A percentile compares a stretch with the other conserved stretches of the same genome.
Evolutionary conservation across 2,113 vertebrate species (phyloP).

Genomic region (Salvelinus fontinalis): DNA sequence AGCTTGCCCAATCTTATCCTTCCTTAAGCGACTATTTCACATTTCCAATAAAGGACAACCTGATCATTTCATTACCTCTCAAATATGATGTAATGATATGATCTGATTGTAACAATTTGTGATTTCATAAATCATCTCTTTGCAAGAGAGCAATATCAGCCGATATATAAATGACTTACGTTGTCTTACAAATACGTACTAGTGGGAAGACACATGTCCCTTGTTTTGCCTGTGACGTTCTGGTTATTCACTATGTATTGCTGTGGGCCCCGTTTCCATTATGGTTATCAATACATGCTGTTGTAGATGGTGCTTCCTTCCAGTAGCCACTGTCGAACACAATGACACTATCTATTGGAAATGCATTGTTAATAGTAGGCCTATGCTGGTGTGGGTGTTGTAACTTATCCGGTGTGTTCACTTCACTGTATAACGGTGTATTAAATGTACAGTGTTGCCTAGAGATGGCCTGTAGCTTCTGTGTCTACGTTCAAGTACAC

Average conservation of each 20-base stretch:
- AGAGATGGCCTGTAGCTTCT: neutral
- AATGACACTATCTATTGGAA: no score
- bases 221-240: constrained; percentile 54
- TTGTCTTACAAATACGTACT: constrained; percentile 22
- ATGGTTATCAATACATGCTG: constrained; percentile 31
- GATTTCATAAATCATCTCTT: constrained; percentile 41
- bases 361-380: no score
- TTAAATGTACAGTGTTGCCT: no score
- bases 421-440: no score
- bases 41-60: constrained; percentile 8
- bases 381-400: no score
- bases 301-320: constrained; percentile 17
- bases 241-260: constrained; percentile 56
- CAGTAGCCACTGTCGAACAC: no score
- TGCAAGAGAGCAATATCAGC: neutral
- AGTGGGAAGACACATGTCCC: constrained; percentile 28
- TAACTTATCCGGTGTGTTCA: no score
- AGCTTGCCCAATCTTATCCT: neutral
- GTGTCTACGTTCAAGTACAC: no score
- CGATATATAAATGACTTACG: constrained; percentile 46
- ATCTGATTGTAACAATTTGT: constrained; percentile 13
- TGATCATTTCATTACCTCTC: neutral
- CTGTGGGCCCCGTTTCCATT: constrained; percentile 2
- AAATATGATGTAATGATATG: constrained; percentile 17
- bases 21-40: constrained; percentile 13